Evolutionary conservation across 2,113 vertebrate species (phyloP), one percentile per base, ranked within the genome.

Genomic region (Ariopsis seemanni): DNA sequence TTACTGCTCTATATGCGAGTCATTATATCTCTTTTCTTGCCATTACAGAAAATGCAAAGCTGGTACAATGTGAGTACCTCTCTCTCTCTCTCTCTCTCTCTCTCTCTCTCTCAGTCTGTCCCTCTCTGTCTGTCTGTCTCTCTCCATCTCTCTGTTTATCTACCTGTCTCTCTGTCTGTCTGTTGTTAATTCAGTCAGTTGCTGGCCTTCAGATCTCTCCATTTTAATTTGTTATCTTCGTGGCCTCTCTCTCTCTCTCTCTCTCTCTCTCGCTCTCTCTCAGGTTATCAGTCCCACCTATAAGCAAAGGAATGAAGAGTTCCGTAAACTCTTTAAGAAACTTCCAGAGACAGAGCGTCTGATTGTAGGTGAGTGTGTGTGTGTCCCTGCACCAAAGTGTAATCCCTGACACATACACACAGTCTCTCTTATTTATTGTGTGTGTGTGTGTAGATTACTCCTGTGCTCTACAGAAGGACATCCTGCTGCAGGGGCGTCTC

Each of bases 21-120:
- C 30, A 72, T 27, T 67, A n/a, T 53, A 48, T 52, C 57, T 4
- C 22, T 90, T 22, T 90, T 20, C 85, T 93, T 91, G 86, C 86
- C 91, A 94, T 92, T 95, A 55, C 96, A 98, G 97, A 97, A 97
- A 94, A 97, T 97, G 95, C 97, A 98, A 93, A 98, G 97, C 95
- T 98, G 97, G 97, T 98, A 97, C 94, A 97, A 97, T 86, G 97
- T 97, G 92, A 98, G 97, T 98, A 92, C 57, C 82, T n/a, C 11
- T 85, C 69, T 78, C 34, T 65, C n/a, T 77, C 34, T 69, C 72
- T 17, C 17, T 72, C 10, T 62, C 62, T 79, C 12, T 82, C 4
- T 50, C 50, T 27, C 2, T 74, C 22, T 52, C 20, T 52, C 20
- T 11, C 0, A 22, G 0, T 50, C 72, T 42, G 42, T 42, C 42